Evolutionary conservation across 1,140 invertebrate genomes (phyloP).

Genomic region (Lepidostoma basale): DNA sequence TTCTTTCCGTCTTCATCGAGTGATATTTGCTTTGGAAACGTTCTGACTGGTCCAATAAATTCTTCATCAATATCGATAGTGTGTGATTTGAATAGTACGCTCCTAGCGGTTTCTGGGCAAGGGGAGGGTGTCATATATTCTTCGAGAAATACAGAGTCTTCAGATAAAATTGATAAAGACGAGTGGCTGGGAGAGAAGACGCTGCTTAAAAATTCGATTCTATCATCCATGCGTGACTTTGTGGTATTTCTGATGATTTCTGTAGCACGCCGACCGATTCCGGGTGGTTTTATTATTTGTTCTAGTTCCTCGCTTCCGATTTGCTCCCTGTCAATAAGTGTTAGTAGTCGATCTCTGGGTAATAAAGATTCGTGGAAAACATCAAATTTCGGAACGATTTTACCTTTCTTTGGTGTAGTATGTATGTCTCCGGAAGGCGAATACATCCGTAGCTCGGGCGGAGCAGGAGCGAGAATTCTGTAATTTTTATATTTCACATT

Average conservation of each 20-base stretch:
- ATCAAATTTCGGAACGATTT: slow-evolving; percentile 53
- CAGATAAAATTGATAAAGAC: slow-evolving; percentile 39
- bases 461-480: slow-evolving; percentile 49
- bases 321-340: slow-evolving; percentile 53
- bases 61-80: slow-evolving; percentile 35
- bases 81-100: slow-evolving; percentile 22
- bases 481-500: slow-evolving; percentile 54
- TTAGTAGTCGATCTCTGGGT: slow-evolving; percentile 52
- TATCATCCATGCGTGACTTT: slow-evolving; percentile 40
- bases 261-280: slow-evolving; percentile 24
- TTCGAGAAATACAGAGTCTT: slow-evolving; percentile 24
- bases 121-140: slow-evolving; percentile 21
- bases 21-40: slow-evolving; percentile 25
- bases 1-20: slow-evolving; percentile 8
- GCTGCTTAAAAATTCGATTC: slow-evolving; percentile 39
- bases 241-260: slow-evolving; percentile 33
- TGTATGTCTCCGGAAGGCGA: slow-evolving; percentile 52
- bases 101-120: not conserved
- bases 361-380: slow-evolving; percentile 50
- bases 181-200: slow-evolving; percentile 35
- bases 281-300: slow-evolving; percentile 52
- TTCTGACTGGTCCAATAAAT: not conserved
- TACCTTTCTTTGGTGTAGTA: slow-evolving; percentile 50
- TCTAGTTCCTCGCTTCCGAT: slow-evolving; percentile 53
- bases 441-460: slow-evolving; percentile 49